phyloP scores from a whole-genome alignment of 2,797 vertebrate species.

The Gallirallus australis region DNA sequence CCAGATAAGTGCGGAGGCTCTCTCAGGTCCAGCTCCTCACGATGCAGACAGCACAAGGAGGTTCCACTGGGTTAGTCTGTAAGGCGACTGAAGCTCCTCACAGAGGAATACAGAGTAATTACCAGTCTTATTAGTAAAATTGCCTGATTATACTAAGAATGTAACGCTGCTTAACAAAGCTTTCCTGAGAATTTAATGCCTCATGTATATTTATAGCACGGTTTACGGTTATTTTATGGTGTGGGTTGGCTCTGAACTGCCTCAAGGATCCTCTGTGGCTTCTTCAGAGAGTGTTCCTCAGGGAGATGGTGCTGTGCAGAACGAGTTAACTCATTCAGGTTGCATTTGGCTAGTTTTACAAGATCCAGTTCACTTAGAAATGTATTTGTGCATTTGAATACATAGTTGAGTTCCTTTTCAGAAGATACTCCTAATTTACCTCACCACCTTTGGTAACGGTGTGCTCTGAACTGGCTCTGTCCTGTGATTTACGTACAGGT shows the following conservation, averaged over 20 bases:
- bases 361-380: neutral
- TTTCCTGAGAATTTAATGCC: neutral
- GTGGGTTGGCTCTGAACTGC: neutral
- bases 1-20: neutral
- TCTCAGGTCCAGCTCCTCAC: neutral
- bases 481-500: neutral
- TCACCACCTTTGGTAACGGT: neutral
- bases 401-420: neutral
- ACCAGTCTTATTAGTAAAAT: conserved; percentile 1
- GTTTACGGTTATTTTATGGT: neutral
- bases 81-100: neutral
- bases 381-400: neutral
- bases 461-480: neutral
- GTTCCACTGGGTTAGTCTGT: neutral
- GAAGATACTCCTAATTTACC: neutral
- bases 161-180: neutral
- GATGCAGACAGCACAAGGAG: neutral
- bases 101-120: neutral
- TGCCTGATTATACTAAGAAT: neutral
- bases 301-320: neutral
- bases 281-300: neutral
- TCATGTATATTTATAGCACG: neutral
- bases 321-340: neutral
- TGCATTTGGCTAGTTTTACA: neutral
- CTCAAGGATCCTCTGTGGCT: neutral